Evolutionary conservation across 2,113 vertebrate genomes (phyloP), one percentile per base, ranked within the genome.

Genomic region (Pelusios castaneus): DNA sequence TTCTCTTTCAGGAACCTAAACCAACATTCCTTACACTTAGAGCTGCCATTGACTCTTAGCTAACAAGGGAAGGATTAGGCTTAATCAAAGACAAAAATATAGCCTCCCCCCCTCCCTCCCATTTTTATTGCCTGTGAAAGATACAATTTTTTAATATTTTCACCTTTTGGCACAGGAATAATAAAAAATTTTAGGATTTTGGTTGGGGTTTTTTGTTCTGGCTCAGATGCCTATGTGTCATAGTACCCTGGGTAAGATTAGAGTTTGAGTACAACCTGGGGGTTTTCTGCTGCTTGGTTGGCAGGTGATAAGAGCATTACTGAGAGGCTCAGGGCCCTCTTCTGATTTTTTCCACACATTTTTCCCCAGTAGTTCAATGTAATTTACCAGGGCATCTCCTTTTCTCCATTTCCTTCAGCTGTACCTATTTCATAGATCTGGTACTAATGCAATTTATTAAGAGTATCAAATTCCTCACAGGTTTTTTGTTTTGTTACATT

Each of bases 311-410:
- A 13, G 22, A 16, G 52, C 19, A 4, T 63, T 81, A 45, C 56
- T 82, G 81, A 76, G 49, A 27, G 55, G 21, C 13, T 80, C 43
- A 2, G 56, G 55, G 19, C 63, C 84, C 19, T 41, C 45, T 82
- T 85, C 49, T n/a, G 80, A 8, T 70, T 91, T 3, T 47, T 47
- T 31, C 4, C 5, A 4, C 78, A 4, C 34, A 6, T 21, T 67
- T n/a, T 89, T 55, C 0, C 2, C 0, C 2, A 45, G 41, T 5
- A 70, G 31, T 49, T 41, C 41, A 41, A 19, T 55, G 1, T 84
- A 75, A 5, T 92, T 11, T 55, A 6, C 47, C 17, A 25, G 45
- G 29, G 27, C 24, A 84, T 75, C 51, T 19, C 10, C 27, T 84
- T 81, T 84, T 77, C 8, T 43, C 67, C 56, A 5, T 13, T 3